Percentiles rank a stretch among this genome's conserved stretches.
Conservation (phyloP, 2,797 vertebrate species). For the Enteromius mattozi region DNA sequence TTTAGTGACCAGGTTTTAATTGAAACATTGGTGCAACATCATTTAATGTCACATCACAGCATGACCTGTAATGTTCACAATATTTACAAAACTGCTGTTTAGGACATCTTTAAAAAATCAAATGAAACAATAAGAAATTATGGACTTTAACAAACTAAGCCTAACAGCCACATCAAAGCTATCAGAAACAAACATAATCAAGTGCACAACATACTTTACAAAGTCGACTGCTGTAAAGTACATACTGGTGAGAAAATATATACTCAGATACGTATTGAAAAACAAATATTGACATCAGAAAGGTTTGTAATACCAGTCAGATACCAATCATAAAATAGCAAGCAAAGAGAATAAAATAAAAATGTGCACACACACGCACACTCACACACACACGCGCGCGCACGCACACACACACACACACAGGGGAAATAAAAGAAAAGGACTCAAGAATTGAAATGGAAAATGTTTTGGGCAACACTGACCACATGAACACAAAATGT, state of each 20-base stretch:
- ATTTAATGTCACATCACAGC: constrained; percentile 94
- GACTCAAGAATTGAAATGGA: constrained; percentile 57
- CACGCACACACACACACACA: constrained; percentile 63
- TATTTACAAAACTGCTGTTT: constrained; percentile 94
- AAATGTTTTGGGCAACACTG: constrained; percentile 66
- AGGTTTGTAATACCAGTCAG: constrained; percentile 70
- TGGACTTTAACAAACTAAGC: constrained; percentile 84
- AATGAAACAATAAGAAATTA: constrained; percentile 75
- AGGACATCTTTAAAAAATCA: constrained; percentile 82
- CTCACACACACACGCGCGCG: constrained; percentile 26
- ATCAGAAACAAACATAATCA: constrained; percentile 76
- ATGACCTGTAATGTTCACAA: constrained; percentile 96
- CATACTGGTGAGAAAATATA: constrained; percentile 83
- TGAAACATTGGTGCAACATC: constrained; percentile 96
- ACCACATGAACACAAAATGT: constrained; percentile 72
- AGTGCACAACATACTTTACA: constrained; percentile 88
- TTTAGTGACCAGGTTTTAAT: constrained; percentile 96
- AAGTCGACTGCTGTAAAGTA: constrained; percentile 84
- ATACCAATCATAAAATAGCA: constrained; percentile 56
- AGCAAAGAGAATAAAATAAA: constrained; percentile 47
- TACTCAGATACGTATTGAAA: constrained; percentile 74
- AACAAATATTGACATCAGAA: constrained; percentile 72
- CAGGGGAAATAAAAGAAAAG: constrained; percentile 42
- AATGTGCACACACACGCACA: constrained; percentile 35
- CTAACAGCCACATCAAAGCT: constrained; percentile 84